Percentiles rank a stretch among this genome's conserved stretches.
phyloP scores from a whole-genome alignment of 2,113 vertebrate species.

The Trachemys scripta region DNA sequence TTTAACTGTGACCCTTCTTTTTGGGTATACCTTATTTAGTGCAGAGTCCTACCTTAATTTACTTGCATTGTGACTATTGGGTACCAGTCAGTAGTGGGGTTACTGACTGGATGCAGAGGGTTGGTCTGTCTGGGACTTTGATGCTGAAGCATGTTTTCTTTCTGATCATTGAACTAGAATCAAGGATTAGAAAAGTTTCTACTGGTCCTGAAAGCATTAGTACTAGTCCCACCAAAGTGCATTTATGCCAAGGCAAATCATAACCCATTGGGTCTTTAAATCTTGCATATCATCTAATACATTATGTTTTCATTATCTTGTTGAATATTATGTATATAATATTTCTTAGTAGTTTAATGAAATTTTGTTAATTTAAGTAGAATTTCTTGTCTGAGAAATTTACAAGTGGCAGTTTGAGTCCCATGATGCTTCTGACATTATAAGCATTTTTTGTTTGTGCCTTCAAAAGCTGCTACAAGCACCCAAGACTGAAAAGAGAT shows the following conservation, averaged over 20 bases:
- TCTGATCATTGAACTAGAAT: not conserved
- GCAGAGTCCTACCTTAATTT: not conserved
- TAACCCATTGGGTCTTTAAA: not conserved
- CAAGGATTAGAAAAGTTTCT: not conserved
- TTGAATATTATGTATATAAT: not conserved
- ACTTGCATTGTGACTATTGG: not conserved
- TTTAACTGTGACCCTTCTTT: not conserved
- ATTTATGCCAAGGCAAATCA: not conserved
- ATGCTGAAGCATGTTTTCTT: not conserved
- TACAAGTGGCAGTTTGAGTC: not conserved
- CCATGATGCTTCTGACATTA: not conserved
- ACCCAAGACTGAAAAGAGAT: not conserved
- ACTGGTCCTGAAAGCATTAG: not conserved
- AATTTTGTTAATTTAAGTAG: not conserved
- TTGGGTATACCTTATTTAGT: not conserved
- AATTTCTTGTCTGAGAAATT: not conserved
- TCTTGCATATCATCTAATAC: not conserved
- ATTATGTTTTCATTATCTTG: not conserved
- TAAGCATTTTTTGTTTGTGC: not conserved
- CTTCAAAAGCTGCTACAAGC: not conserved
- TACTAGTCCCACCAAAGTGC: not conserved
- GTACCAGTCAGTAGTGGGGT: not conserved
- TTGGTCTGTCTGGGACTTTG: not conserved
- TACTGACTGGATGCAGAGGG: not conserved
- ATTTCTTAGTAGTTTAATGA: not conserved